Percentiles rank a stretch among this genome's conserved stretches.
Evolutionary conservation across 2,797 vertebrate genomes (phyloP).

Genomic region (Fringilla coelebs): DNA sequence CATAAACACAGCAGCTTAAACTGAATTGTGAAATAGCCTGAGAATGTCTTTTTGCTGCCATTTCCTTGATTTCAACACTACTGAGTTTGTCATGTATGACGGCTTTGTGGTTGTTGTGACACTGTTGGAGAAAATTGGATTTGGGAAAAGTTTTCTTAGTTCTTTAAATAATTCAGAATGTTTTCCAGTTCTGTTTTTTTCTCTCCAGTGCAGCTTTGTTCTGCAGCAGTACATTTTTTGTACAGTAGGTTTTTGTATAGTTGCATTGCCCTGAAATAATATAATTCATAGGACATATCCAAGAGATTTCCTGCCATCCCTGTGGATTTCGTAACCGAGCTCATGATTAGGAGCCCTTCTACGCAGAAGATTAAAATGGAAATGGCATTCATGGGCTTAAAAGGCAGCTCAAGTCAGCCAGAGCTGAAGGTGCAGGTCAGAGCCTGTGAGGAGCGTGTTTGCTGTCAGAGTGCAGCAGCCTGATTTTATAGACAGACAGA

Average conservation of each 20-base stretch:
- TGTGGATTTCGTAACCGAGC: not conserved
- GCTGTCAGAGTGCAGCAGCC: not conserved
- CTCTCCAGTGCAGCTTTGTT: constrained; percentile 15
- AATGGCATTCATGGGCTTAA: not conserved
- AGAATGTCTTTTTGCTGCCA: constrained; percentile 25
- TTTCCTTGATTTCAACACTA: constrained; percentile 53
- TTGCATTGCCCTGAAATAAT: not conserved
- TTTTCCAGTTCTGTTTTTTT: not conserved
- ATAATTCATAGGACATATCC: not conserved
- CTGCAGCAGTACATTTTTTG: not conserved
- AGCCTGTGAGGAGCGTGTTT: not conserved
- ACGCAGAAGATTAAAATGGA: not conserved
- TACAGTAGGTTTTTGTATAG: not conserved
- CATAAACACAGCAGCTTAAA: constrained; percentile 10
- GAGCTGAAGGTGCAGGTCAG: not conserved
- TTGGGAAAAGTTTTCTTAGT: constrained; percentile 56
- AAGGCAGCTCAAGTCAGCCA: not conserved
- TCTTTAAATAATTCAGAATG: constrained; percentile 48
- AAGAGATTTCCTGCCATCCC: not conserved
- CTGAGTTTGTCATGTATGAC: constrained; percentile 35
- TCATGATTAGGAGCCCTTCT: not conserved
- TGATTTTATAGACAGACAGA: not conserved
- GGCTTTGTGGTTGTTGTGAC: constrained; percentile 54
- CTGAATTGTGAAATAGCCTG: constrained; percentile 50
- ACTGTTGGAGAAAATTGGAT: constrained; percentile 57